Conservation (phyloP, 1,140 invertebrate genomes). For the Latrodectus geometricus region DNA sequence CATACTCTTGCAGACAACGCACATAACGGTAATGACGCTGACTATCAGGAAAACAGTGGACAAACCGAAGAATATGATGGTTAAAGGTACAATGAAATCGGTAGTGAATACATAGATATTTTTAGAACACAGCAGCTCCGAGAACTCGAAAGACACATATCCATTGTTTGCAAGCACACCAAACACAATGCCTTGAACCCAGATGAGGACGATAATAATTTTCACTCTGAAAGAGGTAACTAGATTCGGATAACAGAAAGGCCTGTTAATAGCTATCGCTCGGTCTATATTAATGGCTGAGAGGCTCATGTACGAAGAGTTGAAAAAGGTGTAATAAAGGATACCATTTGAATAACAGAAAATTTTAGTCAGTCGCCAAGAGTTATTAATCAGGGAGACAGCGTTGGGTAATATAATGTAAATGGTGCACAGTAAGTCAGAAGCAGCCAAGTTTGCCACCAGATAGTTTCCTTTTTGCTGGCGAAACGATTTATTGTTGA, state of each 20-base stretch:
- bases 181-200: slow-evolving; percentile 14
- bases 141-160: not conserved
- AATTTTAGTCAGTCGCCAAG: not conserved
- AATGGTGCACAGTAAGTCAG: slow-evolving; percentile 26
- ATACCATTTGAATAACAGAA: not conserved
- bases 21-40: slow-evolving; percentile 12
- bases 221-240: slow-evolving; percentile 25
- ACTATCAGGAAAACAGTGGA: slow-evolving; percentile 1
- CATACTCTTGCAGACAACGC: not conserved
- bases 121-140: slow-evolving; percentile 24
- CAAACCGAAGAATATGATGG: not conserved
- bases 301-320: slow-evolving; percentile 19
- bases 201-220: slow-evolving; percentile 1
- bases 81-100: not conserved
- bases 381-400: not conserved
- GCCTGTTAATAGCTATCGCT: slow-evolving; percentile 33
- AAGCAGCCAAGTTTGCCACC: not conserved
- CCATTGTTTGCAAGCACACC: not conserved
- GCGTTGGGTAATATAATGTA: slow-evolving; percentile 24
- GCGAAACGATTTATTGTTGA: not conserved
- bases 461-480: slow-evolving; percentile 31
- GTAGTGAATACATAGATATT: not conserved
- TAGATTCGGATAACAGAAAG: slow-evolving; percentile 21
- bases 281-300: slow-evolving; percentile 43
- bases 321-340: slow-evolving; percentile 1